Base-by-base conservation (phyloP, 2,888 invertebrate species). In the Coleophora flavipennella region DNA sequence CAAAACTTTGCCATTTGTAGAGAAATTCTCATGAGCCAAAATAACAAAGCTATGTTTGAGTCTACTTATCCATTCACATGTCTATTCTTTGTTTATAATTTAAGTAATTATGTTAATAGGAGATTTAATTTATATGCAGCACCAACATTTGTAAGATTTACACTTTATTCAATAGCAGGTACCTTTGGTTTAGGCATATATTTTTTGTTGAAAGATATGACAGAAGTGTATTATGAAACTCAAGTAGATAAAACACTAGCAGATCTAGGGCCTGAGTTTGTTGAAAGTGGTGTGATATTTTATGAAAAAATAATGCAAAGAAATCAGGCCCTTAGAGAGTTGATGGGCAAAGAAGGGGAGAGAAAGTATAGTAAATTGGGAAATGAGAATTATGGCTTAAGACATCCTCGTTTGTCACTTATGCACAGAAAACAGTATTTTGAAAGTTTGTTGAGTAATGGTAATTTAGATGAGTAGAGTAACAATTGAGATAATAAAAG, bases 1-100 rank as follows among this genome's bases (percentile, higher is more conserved):
- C 90, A 94, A 65, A 84, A 92, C 44, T 95, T 93, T 81, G 94
- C 91, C 1, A 88, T 95, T 20, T 93, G 93, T 41, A 86, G 90
- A 51, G 91, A 94, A 68, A 86, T 95, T 38, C 64, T 91, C 41
- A 87, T 89, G 72, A 65, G 87, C 2, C 84, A 88, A 45, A 88
- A 88, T 31, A 69, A 86, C 42, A 87, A 89, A 59, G 67, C 89
- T 2, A 65, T 88, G 1, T 59, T 87, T 34, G 89, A 91, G 46
- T 83, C 88, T 0, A 38, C 81, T 1, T 86, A 86, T 52, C 86
- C 88, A 38, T 69, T 85, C 36, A 36, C 72, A 0, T 67, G 83
- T 32, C 60, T 89, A 38, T 60, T 88, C 34, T 47, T 75, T 33
- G 75, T 85, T 1, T 91, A 90, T 58, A 73, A 78, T 35, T 8